phyloP scores from a whole-genome alignment of 2,113 vertebrate genomes.

The Trematomus loennbergii region DNA sequence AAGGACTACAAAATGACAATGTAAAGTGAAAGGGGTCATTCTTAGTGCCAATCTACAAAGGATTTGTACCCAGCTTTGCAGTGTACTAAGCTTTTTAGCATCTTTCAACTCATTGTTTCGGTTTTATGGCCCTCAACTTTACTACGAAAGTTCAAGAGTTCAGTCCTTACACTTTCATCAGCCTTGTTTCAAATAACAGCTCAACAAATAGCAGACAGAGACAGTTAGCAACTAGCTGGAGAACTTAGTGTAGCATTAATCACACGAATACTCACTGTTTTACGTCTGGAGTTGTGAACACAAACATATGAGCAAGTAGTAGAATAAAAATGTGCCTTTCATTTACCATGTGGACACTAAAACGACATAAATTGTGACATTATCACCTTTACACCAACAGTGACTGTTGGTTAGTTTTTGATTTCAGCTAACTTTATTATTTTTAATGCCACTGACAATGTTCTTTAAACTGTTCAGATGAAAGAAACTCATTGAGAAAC shows the following conservation, averaged over 20 bases:
- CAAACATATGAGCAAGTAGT: neutral
- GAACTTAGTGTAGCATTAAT: neutral
- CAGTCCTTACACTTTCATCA: neutral
- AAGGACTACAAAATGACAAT: neutral
- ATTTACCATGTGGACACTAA: neutral
- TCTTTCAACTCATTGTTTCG: neutral
- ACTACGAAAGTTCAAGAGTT: neutral
- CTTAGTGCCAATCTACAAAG: neutral
- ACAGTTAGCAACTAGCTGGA: neutral
- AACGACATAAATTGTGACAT: neutral
- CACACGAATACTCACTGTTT: too few relatives aligned
- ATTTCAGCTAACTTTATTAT: slow-evolving; percentile 24
- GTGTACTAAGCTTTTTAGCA: neutral
- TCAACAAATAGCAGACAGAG: neutral
- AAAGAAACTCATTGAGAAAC: slow-evolving; percentile 42
- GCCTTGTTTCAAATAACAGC: neutral
- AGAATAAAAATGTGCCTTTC: neutral
- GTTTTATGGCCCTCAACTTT: neutral
- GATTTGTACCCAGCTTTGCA: neutral
- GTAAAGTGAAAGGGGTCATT: slow-evolving; percentile 4
- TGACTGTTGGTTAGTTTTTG: slow-evolving; percentile 9
- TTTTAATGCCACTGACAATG: slow-evolving; percentile 33
- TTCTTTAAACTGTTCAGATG: slow-evolving; percentile 35
- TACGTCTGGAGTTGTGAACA: too few relatives aligned
- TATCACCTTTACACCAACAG: slow-evolving; percentile 1